phyloP scores from a whole-genome alignment of 2,113 vertebrate species.

The Bolborhynchus lineola region DNA sequence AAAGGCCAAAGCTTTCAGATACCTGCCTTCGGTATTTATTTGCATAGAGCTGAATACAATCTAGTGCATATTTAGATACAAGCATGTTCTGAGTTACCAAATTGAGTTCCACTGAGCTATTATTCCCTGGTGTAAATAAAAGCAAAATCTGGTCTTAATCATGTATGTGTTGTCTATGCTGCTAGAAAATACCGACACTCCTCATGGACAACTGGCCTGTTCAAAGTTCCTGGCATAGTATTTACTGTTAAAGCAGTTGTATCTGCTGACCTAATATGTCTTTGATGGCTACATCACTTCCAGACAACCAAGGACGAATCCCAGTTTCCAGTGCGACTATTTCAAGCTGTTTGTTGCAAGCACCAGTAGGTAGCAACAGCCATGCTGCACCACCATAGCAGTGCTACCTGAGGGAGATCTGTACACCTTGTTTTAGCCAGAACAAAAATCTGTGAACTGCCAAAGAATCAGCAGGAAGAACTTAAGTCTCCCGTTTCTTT shows the following conservation, averaged over 20 bases:
- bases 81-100: neutral
- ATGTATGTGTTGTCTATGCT: neutral
- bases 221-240: neutral
- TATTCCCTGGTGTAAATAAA: neutral
- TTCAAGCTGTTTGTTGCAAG: neutral
- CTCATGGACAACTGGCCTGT: neutral
- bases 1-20: neutral
- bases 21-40: neutral
- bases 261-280: constrained; percentile 38
- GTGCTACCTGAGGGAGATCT: neutral
- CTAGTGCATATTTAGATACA: neutral
- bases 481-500: neutral
- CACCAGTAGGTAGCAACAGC: neutral
- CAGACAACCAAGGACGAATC: constrained; percentile 43
- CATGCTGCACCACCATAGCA: neutral
- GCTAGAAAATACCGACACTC: neutral
- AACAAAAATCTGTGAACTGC: neutral
- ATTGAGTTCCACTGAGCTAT: neutral
- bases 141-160: neutral
- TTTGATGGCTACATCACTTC: constrained; percentile 13
- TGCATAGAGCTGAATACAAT: constrained; percentile 2
- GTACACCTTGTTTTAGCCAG: neutral
- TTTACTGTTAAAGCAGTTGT: neutral
- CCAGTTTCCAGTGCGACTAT: neutral
- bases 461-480: neutral